Evolutionary conservation across 2,113 vertebrate species (phyloP), one percentile per base, ranked within the genome.

Genomic region (Artemisiospiza belli): DNA sequence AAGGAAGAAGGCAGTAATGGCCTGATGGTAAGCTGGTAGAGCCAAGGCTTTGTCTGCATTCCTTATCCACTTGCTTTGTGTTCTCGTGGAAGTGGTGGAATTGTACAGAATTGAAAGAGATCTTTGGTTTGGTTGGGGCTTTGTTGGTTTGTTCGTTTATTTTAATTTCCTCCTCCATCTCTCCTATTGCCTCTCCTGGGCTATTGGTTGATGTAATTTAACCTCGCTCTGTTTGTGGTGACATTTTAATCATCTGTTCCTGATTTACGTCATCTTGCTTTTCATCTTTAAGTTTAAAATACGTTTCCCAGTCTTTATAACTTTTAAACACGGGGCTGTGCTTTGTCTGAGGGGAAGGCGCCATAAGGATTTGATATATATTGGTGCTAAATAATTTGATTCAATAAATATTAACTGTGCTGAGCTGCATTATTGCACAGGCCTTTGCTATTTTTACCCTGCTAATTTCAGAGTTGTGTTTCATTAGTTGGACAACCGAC

Each of bases 391-490:
- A 86, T 74, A 79, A 91, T 86, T 61, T 58, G 52, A 33, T 54
- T 52, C 10, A 44, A 8, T 66, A 27, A 49, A 11, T 62, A 69
- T 84, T 78, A 68, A 25, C 69, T 63, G 27, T 51, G 52, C 30
- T 79, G 66, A 37, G 52, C 11, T 80, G 64, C 10, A 7, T 43
- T 67, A 44, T 35, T 89, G 62, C 62, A 44, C 27, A n/a, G 61
- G 18, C 41, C 64, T 78, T 59, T 39, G 85, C 87, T 94, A n/a
- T 86, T 95, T 96, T 75, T 87, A 57, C 55, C 37, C 73, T 75
- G n/a, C 25, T 72, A 16, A 77, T 89, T 67, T 68, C 61, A 46
- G 62, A 79, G 25, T n/a, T 68, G 2, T 8, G n/a, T 68, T 84
- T 92, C 73, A 35, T 67, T 86, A 76, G 47, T 5, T 54, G 73